Percentiles rank a stretch among this genome's conserved stretches.
phyloP scores from a whole-genome alignment of 2,888 invertebrate species.

The Nebria brevicollis region DNA sequence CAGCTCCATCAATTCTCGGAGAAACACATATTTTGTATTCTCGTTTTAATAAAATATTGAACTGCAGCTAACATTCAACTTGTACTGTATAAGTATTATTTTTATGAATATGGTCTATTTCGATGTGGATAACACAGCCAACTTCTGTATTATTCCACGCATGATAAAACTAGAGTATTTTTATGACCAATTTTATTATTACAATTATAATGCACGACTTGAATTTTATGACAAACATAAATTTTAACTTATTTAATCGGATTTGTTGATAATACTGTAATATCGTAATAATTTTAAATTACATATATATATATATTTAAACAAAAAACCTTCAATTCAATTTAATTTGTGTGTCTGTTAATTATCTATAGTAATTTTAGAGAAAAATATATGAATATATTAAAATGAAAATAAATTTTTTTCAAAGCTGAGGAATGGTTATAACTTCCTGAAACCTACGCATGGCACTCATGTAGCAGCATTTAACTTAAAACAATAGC shows the following conservation, averaged over 20 bases:
- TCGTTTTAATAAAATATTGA: no score
- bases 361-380: neutral
- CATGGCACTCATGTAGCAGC: neutral
- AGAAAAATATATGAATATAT: neutral
- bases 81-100: neutral
- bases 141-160: neutral
- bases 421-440: neutral
- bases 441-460: neutral
- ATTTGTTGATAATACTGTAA: neutral
- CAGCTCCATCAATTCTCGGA: no score
- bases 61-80: no score
- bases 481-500: neutral
- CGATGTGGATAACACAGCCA: neutral
- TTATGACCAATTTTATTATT: conserved; percentile 32
- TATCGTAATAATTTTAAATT: neutral
- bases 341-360: neutral
- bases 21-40: no score
- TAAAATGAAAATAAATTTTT: neutral
- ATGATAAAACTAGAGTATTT: conserved; percentile 9
- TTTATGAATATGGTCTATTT: neutral
- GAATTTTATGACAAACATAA: conserved; percentile 32
- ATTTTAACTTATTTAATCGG: conserved; percentile 10
- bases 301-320: neutral
- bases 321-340: neutral
- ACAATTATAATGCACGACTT: conserved; percentile 10